phyloP scores from a whole-genome alignment of 1,140 invertebrate species.

The Papilio xuthus region DNA sequence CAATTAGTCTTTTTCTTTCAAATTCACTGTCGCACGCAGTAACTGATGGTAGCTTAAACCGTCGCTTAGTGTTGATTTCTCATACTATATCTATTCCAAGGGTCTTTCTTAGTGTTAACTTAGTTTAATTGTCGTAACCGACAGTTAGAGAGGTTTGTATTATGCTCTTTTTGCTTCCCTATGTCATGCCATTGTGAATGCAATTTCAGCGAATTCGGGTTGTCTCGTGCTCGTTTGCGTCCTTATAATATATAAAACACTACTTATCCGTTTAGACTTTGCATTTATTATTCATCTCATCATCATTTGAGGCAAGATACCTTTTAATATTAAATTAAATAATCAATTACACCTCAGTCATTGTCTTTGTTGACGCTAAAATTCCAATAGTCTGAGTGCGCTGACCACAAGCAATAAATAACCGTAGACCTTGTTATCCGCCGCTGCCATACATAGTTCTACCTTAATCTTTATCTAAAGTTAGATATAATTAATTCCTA shows the following conservation, averaged over 20 bases:
- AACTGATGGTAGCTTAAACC: not conserved
- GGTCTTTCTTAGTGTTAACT: no score
- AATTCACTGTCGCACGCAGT: not conserved
- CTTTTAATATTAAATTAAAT: not conserved
- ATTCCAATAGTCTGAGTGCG: constrained; percentile 25
- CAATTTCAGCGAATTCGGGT: no score
- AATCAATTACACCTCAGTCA: not conserved
- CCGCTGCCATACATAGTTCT: constrained; percentile 33
- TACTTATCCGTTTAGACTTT: no score
- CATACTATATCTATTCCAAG: no score
- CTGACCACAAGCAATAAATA: constrained; percentile 53
- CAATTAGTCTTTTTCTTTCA: not conserved
- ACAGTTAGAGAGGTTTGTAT: no score
- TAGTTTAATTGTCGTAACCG: no score
- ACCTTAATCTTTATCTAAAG: constrained; percentile 52
- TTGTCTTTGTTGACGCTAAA: constrained; percentile 19
- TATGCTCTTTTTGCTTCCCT: no score
- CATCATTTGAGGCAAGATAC: not conserved
- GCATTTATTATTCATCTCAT: no score
- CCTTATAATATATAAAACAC: no score
- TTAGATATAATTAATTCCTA: constrained; percentile 75
- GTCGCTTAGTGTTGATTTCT: no score
- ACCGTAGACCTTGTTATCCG: constrained; percentile 49
- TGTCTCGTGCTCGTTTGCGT: no score
- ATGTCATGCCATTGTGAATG: no score